Evolutionary conservation across 2,113 vertebrate species (phyloP).

Genomic region (Seriola dumerili): DNA sequence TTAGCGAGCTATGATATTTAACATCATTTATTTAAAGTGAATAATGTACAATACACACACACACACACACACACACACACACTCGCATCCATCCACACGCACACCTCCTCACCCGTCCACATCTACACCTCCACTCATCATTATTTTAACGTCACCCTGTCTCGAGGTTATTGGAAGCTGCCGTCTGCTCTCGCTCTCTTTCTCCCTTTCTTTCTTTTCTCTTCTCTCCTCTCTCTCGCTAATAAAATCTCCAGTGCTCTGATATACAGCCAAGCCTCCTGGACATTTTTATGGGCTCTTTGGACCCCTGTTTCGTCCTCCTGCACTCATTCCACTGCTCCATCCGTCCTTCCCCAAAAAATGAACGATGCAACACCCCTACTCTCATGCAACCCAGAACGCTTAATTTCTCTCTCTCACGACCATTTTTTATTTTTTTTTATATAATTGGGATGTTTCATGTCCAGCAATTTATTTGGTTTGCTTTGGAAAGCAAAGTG

Average conservation of each 20-base stretch:
- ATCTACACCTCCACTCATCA: constrained; percentile 34
- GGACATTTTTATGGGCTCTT: constrained; percentile 79
- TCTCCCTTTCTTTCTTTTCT: constrained; percentile 34
- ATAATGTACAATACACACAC: constrained; percentile 14
- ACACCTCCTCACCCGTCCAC: constrained; percentile 39
- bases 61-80: not conserved
- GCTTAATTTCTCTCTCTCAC: constrained; percentile 41
- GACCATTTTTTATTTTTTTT: not conserved
- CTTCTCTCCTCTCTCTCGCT: constrained; percentile 58
- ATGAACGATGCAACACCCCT: constrained; percentile 49
- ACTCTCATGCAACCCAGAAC: constrained; percentile 54
- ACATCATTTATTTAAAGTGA: constrained; percentile 37
- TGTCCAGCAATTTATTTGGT: constrained; percentile 63
- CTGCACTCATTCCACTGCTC: constrained; percentile 50
- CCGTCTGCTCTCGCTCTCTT: constrained; percentile 48
- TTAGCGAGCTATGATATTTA: constrained; percentile 35
- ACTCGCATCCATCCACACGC: constrained; percentile 22
- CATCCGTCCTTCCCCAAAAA: constrained; percentile 44
- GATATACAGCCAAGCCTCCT: constrained; percentile 79
- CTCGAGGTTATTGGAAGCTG: constrained; percentile 59
- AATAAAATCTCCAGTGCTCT: constrained; percentile 75
- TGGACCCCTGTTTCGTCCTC: constrained; percentile 61
- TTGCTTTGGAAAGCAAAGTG: constrained; percentile 66
- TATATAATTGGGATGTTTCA: constrained; percentile 43
- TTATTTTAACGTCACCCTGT: constrained; percentile 33